Conservation (phyloP, 2,888 invertebrate genomes). For the Epinotia ramella region DNA sequence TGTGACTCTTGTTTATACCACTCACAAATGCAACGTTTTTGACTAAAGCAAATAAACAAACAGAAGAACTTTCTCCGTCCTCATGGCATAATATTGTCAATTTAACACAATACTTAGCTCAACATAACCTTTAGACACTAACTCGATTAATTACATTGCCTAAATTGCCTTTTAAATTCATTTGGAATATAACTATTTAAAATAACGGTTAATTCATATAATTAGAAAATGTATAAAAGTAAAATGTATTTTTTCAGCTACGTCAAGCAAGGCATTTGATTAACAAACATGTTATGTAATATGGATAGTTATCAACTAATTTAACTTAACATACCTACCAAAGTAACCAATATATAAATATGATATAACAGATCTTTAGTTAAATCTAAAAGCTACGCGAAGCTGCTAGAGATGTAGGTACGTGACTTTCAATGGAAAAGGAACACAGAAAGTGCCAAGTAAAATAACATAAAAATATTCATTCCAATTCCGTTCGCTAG, state of each 20-base stretch:
- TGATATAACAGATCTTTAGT: conserved; percentile 58
- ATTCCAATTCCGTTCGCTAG: background rate
- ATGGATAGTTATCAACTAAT: conserved; percentile 33
- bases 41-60: conserved; percentile 80
- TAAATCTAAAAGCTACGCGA: conserved; percentile 47
- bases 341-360: conserved; percentile 52
- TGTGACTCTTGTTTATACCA: conserved; percentile 84
- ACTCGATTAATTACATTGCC: conserved; percentile 69
- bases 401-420: conserved; percentile 24
- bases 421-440: background rate
- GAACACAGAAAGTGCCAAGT: background rate
- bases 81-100: conserved; percentile 80
- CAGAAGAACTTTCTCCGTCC: conserved; percentile 70
- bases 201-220: conserved; percentile 19
- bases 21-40: conserved; percentile 80
- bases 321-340: conserved; percentile 45
- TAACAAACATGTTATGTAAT: conserved; percentile 37
- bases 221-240: conserved; percentile 33
- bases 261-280: conserved; percentile 37
- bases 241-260: conserved; percentile 25
- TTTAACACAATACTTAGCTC: conserved; percentile 63
- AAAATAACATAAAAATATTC: background rate
- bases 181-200: conserved; percentile 33
- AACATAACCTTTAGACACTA: conserved; percentile 62
- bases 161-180: conserved; percentile 38